Percentiles rank a stretch among this genome's conserved stretches.
Conservation (phyloP, 2,797 vertebrate genomes). For the Borostomias antarcticus region DNA sequence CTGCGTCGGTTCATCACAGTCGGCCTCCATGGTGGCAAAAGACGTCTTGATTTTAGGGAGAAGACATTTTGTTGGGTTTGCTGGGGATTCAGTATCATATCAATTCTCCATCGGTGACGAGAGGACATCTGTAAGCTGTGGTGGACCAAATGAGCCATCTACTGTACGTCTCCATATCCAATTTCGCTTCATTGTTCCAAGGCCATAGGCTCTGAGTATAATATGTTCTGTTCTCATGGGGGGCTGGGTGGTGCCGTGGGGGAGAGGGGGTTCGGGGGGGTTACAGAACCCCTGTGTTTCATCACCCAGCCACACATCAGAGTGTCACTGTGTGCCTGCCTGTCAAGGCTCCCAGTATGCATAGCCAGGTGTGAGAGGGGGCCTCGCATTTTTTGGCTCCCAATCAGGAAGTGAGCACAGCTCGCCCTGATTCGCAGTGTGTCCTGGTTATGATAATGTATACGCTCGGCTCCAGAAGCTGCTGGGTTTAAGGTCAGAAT, state of each 20-base stretch:
- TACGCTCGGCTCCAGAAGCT: conserved; percentile 55
- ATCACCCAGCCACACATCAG: conserved; percentile 75
- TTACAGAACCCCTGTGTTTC: conserved; percentile 70
- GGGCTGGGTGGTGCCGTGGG: conserved; percentile 45
- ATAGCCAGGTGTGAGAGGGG: conserved; percentile 67
- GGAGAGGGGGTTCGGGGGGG: conserved; percentile 36
- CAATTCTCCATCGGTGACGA: conserved; percentile 44
- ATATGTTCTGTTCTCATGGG: conserved; percentile 59
- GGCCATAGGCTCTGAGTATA: conserved; percentile 62
- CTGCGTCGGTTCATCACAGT: conserved; percentile 17
- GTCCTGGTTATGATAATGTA: conserved; percentile 59
- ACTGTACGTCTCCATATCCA: conserved; percentile 43
- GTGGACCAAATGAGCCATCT: conserved; percentile 52
- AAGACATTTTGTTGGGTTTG: conserved; percentile 33
- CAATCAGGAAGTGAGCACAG: conserved; percentile 71
- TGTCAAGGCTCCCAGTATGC: conserved; percentile 60
- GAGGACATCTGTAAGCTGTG: conserved; percentile 56
- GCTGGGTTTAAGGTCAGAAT: conserved; percentile 60
- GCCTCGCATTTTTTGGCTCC: conserved; percentile 51
- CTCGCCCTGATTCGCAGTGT: conserved; percentile 64
- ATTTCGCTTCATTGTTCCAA: conserved; percentile 59
- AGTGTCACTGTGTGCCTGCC: conserved; percentile 55
- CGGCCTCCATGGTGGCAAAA: conserved; percentile 16
- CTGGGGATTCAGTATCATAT: conserved; percentile 38
- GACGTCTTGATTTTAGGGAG: conserved; percentile 44